Percentiles rank a stretch among this genome's conserved stretches.
Conservation (phyloP, 2,113 vertebrate species). For the Prochilodus magdalenae region DNA sequence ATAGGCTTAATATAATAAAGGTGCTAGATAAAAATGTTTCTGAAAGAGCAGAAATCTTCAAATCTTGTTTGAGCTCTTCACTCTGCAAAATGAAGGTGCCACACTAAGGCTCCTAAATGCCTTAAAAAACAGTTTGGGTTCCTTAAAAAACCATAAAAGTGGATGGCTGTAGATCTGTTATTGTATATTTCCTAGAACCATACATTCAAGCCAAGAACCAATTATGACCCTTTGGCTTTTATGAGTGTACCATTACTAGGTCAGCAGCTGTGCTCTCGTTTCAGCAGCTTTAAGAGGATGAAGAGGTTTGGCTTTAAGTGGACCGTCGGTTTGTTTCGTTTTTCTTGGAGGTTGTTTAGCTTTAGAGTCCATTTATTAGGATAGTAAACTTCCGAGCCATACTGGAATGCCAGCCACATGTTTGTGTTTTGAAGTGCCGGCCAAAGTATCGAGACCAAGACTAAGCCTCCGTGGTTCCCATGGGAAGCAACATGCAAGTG, state of each 20-base stretch:
- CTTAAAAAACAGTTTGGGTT: too few species aligned
- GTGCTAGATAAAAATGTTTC: too few species aligned
- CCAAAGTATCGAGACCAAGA: slow-evolving; percentile 29
- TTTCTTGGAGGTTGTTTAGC: slow-evolving; percentile 35
- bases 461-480: slow-evolving; percentile 32
- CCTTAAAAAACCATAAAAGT: too few species aligned
- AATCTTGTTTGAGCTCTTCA: too few species aligned
- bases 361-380: slow-evolving; percentile 42
- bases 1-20: too few species aligned
- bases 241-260: neutral
- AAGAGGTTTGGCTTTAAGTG: slow-evolving; percentile 34
- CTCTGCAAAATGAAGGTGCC: too few species aligned
- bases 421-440: slow-evolving; percentile 44
- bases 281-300: neutral
- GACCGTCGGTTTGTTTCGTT: slow-evolving; percentile 37
- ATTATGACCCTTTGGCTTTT: too few species aligned
- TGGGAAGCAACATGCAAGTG: slow-evolving; percentile 3
- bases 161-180: too few species aligned
- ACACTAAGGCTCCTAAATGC: too few species aligned
- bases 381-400: slow-evolving; percentile 27
- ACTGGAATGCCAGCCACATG: slow-evolving; percentile 31
- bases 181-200: too few species aligned
- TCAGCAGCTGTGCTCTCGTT: slow-evolving; percentile 10
- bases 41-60: too few species aligned
- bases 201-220: too few species aligned